A percentile compares a stretch with the other conserved stretches of the same genome.
Conservation (phyloP, 2,797 vertebrate genomes). For the Cyprinella venusta region DNA sequence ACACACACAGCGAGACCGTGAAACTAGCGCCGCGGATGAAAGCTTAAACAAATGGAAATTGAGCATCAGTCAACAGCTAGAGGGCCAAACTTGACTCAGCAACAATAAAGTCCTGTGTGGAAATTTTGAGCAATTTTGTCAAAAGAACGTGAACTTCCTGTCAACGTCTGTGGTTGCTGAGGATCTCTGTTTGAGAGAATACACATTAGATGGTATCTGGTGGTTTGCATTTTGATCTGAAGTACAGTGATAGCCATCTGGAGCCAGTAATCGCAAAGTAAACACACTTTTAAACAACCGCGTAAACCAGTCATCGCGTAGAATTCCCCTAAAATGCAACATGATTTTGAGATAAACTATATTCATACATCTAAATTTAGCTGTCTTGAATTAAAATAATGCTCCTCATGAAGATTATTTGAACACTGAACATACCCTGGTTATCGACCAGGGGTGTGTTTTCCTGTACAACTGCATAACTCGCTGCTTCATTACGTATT, state of each 20-base stretch:
- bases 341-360: not conserved
- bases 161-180: constrained; percentile 32
- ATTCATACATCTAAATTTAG: not conserved
- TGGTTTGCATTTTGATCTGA: constrained; percentile 50
- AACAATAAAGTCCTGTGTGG: constrained; percentile 52
- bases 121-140: constrained; percentile 52
- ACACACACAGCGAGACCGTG: constrained; percentile 19
- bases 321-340: constrained; percentile 35
- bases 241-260: constrained; percentile 46
- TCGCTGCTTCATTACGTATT: not conserved
- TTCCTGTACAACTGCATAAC: not conserved
- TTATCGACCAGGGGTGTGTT: not conserved
- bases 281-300: constrained; percentile 43
- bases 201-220: constrained; percentile 48
- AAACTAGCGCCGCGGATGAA: constrained; percentile 11
- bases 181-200: constrained; percentile 28
- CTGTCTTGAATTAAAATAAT: not conserved
- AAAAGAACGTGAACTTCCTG: constrained; percentile 53
- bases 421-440: not conserved
- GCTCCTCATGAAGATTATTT: not conserved
- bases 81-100: constrained; percentile 49
- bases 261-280: constrained; percentile 43
- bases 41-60: constrained; percentile 52
- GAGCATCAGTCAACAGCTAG: constrained; percentile 51
- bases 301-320: constrained; percentile 11